Percentiles rank a stretch among this genome's conserved stretches.
Conservation (phyloP, 2,888 invertebrate genomes). For the Drosophila limbata region DNA sequence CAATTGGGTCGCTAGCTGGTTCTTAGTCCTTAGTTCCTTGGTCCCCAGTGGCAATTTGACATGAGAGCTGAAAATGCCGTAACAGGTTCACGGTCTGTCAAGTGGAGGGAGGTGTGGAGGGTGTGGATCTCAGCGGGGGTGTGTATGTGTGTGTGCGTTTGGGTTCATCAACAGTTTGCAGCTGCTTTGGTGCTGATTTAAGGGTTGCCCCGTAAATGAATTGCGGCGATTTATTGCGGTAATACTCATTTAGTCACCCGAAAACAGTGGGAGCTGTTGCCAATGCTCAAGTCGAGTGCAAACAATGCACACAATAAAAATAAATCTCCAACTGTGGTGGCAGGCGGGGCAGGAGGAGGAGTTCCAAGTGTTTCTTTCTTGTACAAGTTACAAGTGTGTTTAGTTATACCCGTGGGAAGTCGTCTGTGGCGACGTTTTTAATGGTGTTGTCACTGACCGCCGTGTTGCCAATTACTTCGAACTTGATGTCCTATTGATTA, state of each 20-base stretch:
- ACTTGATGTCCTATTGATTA: slow-evolving; percentile 45
- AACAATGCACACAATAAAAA: slow-evolving; percentile 80
- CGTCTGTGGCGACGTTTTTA: slow-evolving; percentile 51
- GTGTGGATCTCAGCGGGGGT: slow-evolving; percentile 34
- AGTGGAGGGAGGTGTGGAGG: slow-evolving; percentile 52
- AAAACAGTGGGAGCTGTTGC: slow-evolving; percentile 46
- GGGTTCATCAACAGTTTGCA: slow-evolving; percentile 75
- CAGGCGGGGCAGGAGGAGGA: neutral
- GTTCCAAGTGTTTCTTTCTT: slow-evolving; percentile 15
- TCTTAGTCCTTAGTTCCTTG: slow-evolving; percentile 27
- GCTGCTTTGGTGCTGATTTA: slow-evolving; percentile 63
- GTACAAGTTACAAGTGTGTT: slow-evolving; percentile 56
- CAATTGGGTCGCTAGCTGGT: slow-evolving; percentile 51
- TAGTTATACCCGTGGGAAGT: slow-evolving; percentile 79
- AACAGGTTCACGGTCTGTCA: slow-evolving; percentile 75
- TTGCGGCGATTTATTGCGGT: slow-evolving; percentile 83
- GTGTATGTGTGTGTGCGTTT: slow-evolving; percentile 25
- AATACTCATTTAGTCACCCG: slow-evolving; percentile 77
- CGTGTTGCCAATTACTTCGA: slow-evolving; percentile 55
- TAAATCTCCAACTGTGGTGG: slow-evolving; percentile 63
- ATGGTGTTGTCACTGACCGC: slow-evolving; percentile 49
- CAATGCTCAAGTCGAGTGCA: slow-evolving; percentile 68
- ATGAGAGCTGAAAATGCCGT: slow-evolving; percentile 68
- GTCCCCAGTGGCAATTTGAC: slow-evolving; percentile 77
- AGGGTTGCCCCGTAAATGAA: slow-evolving; percentile 80